Evolutionary conservation across 1,140 invertebrate species (phyloP).

Genomic region (Tetragonula clypearis): DNA sequence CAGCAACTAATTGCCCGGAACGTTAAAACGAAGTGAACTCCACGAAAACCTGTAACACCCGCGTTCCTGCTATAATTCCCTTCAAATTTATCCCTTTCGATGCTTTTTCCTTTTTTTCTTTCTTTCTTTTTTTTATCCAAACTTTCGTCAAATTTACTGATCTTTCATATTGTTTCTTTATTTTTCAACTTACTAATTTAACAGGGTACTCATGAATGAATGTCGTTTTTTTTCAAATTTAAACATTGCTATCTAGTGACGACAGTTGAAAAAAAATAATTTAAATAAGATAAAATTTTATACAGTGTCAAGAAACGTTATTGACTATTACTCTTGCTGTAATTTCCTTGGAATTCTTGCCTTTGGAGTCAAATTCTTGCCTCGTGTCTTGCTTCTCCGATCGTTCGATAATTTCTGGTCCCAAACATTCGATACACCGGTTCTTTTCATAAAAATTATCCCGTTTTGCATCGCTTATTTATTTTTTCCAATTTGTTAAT

Average conservation of each 20-base stretch:
- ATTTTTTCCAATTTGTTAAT: too few relatives aligned
- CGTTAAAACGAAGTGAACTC: conserved; percentile 23
- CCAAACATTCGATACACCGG: not conserved
- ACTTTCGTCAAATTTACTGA: too few relatives aligned
- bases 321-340: not conserved
- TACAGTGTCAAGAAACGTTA: too few relatives aligned
- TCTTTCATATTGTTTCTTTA: too few relatives aligned
- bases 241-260: too few relatives aligned
- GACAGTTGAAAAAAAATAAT: too few relatives aligned
- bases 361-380: not conserved
- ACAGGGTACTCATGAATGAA: too few relatives aligned
- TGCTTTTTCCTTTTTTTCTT: too few relatives aligned
- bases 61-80: not conserved
- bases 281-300: too few relatives aligned
- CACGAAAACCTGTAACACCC: conserved; percentile 6
- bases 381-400: not conserved
- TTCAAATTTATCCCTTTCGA: conserved; percentile 9
- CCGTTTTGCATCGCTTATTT: not conserved
- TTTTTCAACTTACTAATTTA: too few relatives aligned
- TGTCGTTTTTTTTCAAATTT: too few relatives aligned
- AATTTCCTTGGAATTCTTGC: not conserved
- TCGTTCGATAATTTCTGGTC: not conserved
- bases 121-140: too few relatives aligned
- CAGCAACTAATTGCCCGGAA: conserved; percentile 39
- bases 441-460: not conserved